Evolutionary conservation across 64 coral and sea anemone genomes (phyloP).

Genomic region (Pocillopora verrucosa): DNA sequence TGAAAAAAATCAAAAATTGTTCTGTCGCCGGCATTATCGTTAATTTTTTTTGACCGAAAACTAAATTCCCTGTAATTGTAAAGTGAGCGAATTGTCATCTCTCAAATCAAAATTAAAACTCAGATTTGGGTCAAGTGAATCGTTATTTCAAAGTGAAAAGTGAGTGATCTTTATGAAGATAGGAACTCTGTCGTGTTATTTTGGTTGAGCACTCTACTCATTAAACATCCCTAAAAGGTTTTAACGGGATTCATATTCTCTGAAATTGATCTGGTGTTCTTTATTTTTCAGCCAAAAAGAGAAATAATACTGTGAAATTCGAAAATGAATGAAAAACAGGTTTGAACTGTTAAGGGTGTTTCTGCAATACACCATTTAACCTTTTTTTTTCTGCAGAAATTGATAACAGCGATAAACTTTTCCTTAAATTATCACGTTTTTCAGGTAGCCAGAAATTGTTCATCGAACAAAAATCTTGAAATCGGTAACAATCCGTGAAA

Average conservation of each 20-base stretch:
- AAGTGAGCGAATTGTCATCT: not conserved
- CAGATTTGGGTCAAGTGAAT: not conserved
- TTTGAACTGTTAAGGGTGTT: no score
- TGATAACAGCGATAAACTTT: no score
- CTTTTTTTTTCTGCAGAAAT: no score
- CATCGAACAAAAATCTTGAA: no score
- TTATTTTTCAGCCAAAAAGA: no score
- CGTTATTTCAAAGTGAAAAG: not conserved
- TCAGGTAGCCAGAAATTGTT: no score
- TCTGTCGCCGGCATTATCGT: not conserved
- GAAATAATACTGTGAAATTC: no score
- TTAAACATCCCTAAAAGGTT: not conserved
- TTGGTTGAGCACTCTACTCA: not conserved
- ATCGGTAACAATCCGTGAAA: no score
- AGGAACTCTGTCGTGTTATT: not conserved
- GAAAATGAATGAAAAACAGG: no score
- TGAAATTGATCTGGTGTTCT: no score
- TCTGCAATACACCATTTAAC: no score
- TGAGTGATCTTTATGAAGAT: not conserved
- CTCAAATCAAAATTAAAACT: not conserved
- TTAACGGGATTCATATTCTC: not conserved
- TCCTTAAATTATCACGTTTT: no score
- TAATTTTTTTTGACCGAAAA: not conserved
- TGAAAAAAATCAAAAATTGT: not conserved
- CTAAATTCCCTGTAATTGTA: not conserved